Percentiles rank a stretch among this genome's conserved stretches.
Conservation (phyloP, 2,797 vertebrate genomes). For the Stomatorhinus walkeri region DNA sequence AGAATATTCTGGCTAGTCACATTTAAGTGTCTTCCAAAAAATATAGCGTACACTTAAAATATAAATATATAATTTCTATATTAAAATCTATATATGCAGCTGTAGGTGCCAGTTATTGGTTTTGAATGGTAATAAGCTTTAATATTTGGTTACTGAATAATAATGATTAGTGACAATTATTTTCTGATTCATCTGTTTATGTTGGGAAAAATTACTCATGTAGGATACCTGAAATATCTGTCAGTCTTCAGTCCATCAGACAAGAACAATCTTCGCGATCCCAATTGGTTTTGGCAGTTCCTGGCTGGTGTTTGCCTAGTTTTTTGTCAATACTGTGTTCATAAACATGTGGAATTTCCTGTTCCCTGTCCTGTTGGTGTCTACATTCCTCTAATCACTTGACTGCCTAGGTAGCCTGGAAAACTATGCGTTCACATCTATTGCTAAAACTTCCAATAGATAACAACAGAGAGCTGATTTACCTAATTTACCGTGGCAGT, state of each 20-base stretch:
- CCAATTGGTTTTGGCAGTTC: background rate
- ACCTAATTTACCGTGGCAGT: background rate
- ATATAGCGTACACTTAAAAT: conserved; percentile 29
- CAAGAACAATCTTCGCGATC: background rate
- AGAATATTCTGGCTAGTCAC: conserved; percentile 51
- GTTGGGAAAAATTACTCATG: background rate
- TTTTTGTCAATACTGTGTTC: background rate
- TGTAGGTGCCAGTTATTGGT: background rate
- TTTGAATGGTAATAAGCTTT: conserved; percentile 8
- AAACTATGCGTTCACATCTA: background rate
- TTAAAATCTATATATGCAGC: background rate
- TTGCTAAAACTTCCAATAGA: background rate
- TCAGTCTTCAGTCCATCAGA: background rate
- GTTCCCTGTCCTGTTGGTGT: background rate
- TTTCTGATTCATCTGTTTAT: background rate
- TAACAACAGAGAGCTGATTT: background rate
- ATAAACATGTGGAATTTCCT: background rate
- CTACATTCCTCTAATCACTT: background rate
- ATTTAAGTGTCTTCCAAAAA: conserved; percentile 44
- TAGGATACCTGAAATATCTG: background rate
- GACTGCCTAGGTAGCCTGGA: background rate
- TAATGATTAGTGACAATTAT: background rate
- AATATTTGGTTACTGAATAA: background rate
- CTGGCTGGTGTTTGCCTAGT: background rate
- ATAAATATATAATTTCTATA: background rate